These are phyloP conservation scores for Sebastes diaconus DNA, from an alignment of 2,797 vertebrate species.

Conservation along the genomic window DNA sequence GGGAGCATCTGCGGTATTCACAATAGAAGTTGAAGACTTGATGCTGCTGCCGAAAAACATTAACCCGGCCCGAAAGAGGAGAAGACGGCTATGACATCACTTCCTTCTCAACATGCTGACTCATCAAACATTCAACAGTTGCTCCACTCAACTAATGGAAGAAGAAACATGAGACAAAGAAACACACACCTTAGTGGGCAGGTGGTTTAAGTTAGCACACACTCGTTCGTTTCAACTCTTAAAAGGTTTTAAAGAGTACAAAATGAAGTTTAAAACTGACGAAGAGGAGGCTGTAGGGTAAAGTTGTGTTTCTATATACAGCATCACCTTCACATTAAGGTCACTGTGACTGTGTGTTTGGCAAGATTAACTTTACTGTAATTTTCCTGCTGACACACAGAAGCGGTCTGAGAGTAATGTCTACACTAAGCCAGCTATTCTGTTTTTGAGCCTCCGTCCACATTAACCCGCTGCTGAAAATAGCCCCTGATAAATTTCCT, in stretches of 20 bases:
- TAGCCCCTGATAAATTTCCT: not conserved
- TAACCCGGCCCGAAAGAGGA: slow-evolving; percentile 47
- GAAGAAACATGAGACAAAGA: slow-evolving; percentile 66
- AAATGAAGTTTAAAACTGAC: not conserved
- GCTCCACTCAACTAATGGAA: slow-evolving; percentile 72
- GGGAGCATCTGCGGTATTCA: not conserved
- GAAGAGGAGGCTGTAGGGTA: not conserved
- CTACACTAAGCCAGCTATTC: not conserved
- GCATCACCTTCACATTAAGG: slow-evolving; percentile 13
- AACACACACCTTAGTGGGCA: slow-evolving; percentile 41
- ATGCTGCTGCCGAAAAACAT: slow-evolving; percentile 23
- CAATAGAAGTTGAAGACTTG: not conserved
- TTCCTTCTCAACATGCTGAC: slow-evolving; percentile 64
- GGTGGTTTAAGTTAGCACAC: slow-evolving; percentile 5
- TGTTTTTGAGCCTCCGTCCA: not conserved
- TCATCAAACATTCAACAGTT: slow-evolving; percentile 72
- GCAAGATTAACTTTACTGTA: slow-evolving; percentile 13
- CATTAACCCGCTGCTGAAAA: not conserved
- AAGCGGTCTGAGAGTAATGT: slow-evolving; percentile 3
- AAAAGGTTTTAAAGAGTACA: not conserved
- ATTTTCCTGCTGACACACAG: slow-evolving; percentile 26
- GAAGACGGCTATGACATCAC: slow-evolving; percentile 55
- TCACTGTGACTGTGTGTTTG: slow-evolving; percentile 21
- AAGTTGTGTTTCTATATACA: slow-evolving; percentile 10
- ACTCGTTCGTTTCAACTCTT: not conserved